Conservation (phyloP, 2,797 vertebrate genomes). For the Aldrovandia affinis region DNA sequence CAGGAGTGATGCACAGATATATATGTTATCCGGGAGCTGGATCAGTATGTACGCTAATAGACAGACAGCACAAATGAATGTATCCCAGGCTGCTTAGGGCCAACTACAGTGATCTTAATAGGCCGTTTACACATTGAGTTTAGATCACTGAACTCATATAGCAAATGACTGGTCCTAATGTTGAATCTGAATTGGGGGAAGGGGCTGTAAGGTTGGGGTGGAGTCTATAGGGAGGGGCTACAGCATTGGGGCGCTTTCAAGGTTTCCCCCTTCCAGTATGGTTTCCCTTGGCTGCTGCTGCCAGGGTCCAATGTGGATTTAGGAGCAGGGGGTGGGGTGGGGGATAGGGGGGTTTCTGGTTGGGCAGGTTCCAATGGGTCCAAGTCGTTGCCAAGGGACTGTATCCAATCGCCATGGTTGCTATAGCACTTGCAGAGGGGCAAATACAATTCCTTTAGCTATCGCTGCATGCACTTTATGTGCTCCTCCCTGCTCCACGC, state of each 20-base stretch:
- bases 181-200: not conserved
- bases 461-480: not conserved
- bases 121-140: not conserved
- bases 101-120: not conserved
- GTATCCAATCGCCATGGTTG: not conserved
- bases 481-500: not conserved
- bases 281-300: not conserved
- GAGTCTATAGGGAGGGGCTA: not conserved
- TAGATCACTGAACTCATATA: not conserved
- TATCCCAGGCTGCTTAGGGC: not conserved
- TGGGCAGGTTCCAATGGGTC: not conserved
- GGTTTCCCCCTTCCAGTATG: not conserved
- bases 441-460: not conserved
- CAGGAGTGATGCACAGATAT: not conserved
- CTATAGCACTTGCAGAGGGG: not conserved
- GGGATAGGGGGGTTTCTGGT: not conserved
- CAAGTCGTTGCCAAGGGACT: not conserved
- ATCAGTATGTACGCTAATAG: not conserved
- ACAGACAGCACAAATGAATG: conserved; percentile 8
- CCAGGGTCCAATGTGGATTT: not conserved
- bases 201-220: not conserved
- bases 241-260: not conserved
- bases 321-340: not conserved
- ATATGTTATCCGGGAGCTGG: not conserved
- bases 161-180: not conserved